Evolutionary conservation across 1,140 invertebrate species (phyloP), one percentile per base, ranked within the genome.

Genomic region (Drosophila kepulauana): DNA sequence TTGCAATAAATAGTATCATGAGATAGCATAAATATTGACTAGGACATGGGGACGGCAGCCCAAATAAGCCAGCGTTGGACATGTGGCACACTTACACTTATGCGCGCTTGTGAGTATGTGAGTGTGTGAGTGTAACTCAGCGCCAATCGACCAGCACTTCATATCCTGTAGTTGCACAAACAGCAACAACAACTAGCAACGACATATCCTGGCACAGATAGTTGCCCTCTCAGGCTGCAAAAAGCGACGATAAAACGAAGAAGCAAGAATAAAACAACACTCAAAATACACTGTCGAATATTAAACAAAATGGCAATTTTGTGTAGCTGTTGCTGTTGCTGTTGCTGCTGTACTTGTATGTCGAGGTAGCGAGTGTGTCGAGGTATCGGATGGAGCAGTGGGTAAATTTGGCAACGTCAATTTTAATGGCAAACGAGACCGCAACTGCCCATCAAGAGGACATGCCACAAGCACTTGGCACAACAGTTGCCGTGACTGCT

Each of bases 231-330:
- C 71, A 69, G 80, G 75, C 81, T 62, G n/a, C 25, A 69, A 20
- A 54, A 46, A 54, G 49, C 35, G 33, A 25, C 15, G 8, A 58
- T 38, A 56, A 56, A 38, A 56, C 30, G 35, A 45, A 43, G 13
- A 48, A 59, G 15, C 5, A 4, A 45, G 48, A 46, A 51, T 45
- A 66, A 62, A 62, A 59, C 16, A 62, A 71, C 28, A 56, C 59
- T 48, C 56, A 16, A 71, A 78, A 70, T 69, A 69, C 84, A 78
- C 76, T 68, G 61, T 59, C 81, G 79, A 82, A 82, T 88, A 86
- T 86, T 86, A 86, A 88, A 71, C 84, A 88, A 88, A 87, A 88
- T 88, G 84, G 73, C 84, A 87, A 87, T 87, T 80, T 88, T 49
- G 73, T 80, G 82, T 63, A 33, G 30, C 15, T 49, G 45, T 43